These are phyloP conservation scores for Sceloporus undulatus DNA, from an alignment of 2,113 vertebrate species.

Conservation along the genomic window DNA sequence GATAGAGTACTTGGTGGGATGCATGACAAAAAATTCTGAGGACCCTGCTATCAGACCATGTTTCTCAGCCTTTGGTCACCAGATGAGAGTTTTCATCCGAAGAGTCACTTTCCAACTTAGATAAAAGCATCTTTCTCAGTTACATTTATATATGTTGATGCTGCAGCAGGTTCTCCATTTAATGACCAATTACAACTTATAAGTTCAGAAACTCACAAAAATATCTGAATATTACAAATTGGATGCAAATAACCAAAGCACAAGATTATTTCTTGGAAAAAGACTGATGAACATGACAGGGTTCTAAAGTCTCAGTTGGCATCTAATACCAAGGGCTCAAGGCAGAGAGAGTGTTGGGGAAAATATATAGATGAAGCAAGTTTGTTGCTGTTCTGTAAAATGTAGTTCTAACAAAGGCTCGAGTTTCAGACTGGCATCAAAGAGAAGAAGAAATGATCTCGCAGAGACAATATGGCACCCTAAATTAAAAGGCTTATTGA, in stretches of 20 bases:
- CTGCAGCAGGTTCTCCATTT: constrained; percentile 36
- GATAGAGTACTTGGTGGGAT: too few species aligned
- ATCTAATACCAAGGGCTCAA: constrained; percentile 20
- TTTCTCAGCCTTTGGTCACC: too few species aligned
- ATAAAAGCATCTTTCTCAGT: rapidly evolving
- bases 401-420: constrained; percentile 46
- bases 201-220: constrained; percentile 1
- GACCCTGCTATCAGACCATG: too few species aligned
- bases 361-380: constrained; percentile 45
- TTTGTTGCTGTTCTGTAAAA: constrained; percentile 64
- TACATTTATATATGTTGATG: background rate
- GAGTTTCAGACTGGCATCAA: constrained; percentile 49
- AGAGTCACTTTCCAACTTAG: too few species aligned
- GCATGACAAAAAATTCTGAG: too few species aligned
- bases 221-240: constrained; percentile 24
- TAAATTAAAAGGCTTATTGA: constrained; percentile 28
- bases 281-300: background rate
- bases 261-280: background rate
- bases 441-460: constrained; percentile 40
- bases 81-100: too few species aligned
- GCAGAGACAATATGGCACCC: constrained; percentile 19
- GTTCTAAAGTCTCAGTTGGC: background rate
- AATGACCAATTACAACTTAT: constrained; percentile 32
- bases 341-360: constrained; percentile 32
- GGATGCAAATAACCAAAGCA: constrained; percentile 22